These are phyloP conservation scores for Chlorops oryzae DNA, from an alignment of 1,140 invertebrate genomes.

Conservation along the genomic window DNA sequence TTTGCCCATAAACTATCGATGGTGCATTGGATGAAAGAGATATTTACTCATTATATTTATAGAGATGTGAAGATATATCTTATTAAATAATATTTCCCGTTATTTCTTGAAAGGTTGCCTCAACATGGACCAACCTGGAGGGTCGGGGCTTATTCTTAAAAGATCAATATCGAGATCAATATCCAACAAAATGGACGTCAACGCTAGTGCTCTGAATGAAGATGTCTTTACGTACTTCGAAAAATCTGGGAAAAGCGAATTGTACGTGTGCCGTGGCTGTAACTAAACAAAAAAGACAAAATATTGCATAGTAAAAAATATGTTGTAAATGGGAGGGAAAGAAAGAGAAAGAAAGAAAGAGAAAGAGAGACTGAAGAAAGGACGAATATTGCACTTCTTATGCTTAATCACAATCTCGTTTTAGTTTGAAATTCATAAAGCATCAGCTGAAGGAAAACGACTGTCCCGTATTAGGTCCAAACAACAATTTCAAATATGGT, in stretches of 20 bases:
- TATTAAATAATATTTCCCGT: too few species aligned
- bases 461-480: slow-evolving; percentile 34
- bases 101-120: too few species aligned
- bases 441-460: slow-evolving; percentile 37
- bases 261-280: slow-evolving; percentile 26
- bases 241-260: slow-evolving; percentile 38
- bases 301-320: not conserved
- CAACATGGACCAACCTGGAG: too few species aligned
- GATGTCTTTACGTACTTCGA: slow-evolving; percentile 43
- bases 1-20: too few species aligned
- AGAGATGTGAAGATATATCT: too few species aligned
- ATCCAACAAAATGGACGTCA: not conserved
- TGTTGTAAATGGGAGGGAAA: slow-evolving; percentile 3
- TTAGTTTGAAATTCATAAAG: slow-evolving; percentile 43
- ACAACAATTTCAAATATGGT: slow-evolving; percentile 30
- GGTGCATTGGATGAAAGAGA: too few species aligned
- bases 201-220: slow-evolving; percentile 22
- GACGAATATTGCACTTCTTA: slow-evolving; percentile 11
- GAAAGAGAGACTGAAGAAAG: not conserved
- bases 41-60: too few species aligned
- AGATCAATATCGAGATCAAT: not conserved
- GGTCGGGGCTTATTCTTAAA: too few species aligned
- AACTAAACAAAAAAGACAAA: slow-evolving; percentile 5
- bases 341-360: slow-evolving; percentile 15
- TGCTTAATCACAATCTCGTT: slow-evolving; percentile 28